These are phyloP conservation scores for Collichthys lucidus DNA, from an alignment of 2,113 vertebrate genomes.

Conservation along the genomic window DNA sequence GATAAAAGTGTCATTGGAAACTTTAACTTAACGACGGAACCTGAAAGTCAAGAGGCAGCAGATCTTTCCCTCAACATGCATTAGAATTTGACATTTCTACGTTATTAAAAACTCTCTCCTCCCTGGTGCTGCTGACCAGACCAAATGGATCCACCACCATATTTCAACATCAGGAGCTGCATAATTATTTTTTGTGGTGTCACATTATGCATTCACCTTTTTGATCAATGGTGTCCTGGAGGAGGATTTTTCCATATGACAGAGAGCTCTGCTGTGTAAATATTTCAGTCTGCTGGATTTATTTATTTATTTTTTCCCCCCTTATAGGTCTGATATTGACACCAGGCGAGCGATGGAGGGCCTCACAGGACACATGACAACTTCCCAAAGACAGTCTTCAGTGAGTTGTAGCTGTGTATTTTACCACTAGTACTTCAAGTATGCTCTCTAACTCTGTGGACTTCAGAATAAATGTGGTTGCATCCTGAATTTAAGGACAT, in stretches of 20 bases:
- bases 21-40: background rate
- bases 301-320: constrained; percentile 31
- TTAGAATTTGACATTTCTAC: constrained; percentile 70
- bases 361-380: constrained; percentile 84
- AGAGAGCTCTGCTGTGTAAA: constrained; percentile 15
- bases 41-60: constrained; percentile 30
- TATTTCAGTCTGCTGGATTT: constrained; percentile 29
- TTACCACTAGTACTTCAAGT: constrained; percentile 11
- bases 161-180: constrained; percentile 47
- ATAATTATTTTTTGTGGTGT: constrained; percentile 28
- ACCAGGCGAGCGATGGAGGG: constrained; percentile 88
- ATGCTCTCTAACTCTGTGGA: constrained; percentile 11
- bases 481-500: constrained; percentile 12
- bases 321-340: constrained; percentile 89
- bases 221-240: constrained; percentile 38
- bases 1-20: constrained; percentile 24
- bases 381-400: constrained; percentile 85
- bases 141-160: constrained; percentile 30
- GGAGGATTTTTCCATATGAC: constrained; percentile 15
- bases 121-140: constrained; percentile 35
- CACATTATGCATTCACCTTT: constrained; percentile 50
- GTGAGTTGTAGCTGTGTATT: constrained; percentile 83
- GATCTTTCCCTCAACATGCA: constrained; percentile 8
- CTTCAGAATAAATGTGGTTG: constrained; percentile 18
- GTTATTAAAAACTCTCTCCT: constrained; percentile 57